Base-by-base conservation (phyloP, 2,888 invertebrate species). In the Darwinula stevensoni region DNA sequence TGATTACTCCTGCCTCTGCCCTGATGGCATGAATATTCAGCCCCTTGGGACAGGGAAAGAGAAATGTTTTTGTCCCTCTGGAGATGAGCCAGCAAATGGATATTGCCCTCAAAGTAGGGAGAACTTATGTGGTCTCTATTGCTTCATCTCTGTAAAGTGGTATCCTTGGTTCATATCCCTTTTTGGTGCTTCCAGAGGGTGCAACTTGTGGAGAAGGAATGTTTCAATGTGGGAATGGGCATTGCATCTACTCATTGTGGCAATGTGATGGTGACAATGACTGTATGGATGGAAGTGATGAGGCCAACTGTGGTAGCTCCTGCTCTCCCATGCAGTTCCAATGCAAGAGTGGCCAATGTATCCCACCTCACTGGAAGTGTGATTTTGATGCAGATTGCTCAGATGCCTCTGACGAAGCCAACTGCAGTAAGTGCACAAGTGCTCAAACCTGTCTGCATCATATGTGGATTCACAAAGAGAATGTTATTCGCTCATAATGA, bases 1-100 rank as follows among this genome's bases (percentile, higher is more conserved):
- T 32, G 57, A 55, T 1, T 61, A 60, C 41, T 60, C 63, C 3
- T 82, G 82, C 43, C 54, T 74, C 2, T 84, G 82, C 45, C 76
- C 78, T 0, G 73, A 78, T 43, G 73, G 71, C 1, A 62, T 70
- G 52, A 48, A 31, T 30, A 39, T 31, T 17, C 33, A 16, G 4
- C 30, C 29, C 13, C 33, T 31, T 29, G 30, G 12, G 3, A 3
- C n/a, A 16, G 42, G 41, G 2, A 39, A 38, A 17, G 45, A 47
- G 35, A 42, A 40, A 15, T 43, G 43, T 28, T 36, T 37, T 5
- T 45, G 45, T 40, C 38, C 40, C 5, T 32, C 36, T 31, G 41
- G 39, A 15, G 34, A 58, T 31, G 49, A 50, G 32, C 67, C 72
- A 1, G 49, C 52, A 0, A 72, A 73, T 45, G 64, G 67, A 44